Conservation (phyloP, 30 jellyfish, hydroid and myxozoan genomes). For the Haliclystus octoradiatus region DNA sequence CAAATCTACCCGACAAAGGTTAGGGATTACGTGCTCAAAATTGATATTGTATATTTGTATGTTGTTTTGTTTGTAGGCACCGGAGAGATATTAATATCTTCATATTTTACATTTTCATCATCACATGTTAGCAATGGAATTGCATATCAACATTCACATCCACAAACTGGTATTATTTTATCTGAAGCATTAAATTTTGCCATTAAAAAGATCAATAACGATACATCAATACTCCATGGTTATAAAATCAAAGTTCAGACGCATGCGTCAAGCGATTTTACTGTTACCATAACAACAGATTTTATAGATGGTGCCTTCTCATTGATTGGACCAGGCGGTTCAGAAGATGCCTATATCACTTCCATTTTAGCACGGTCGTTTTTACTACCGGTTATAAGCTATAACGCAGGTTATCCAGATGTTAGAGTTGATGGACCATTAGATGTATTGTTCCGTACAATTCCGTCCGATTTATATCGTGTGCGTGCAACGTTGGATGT, state of each 20-base stretch:
- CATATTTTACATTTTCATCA: background rate
- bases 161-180: constrained; percentile 55
- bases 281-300: background rate
- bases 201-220: constrained; percentile 34
- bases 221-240: constrained; percentile 52
- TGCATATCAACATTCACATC: constrained; percentile 5
- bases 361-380: constrained; percentile 36
- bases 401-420: constrained; percentile 45
- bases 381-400: constrained; percentile 43
- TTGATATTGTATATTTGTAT: no score
- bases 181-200: constrained; percentile 59
- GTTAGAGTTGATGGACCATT: background rate
- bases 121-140: background rate
- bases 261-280: background rate
- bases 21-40: no score
- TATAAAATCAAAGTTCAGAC: constrained; percentile 8
- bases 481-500: constrained; percentile 58
- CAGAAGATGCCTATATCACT: constrained; percentile 34
- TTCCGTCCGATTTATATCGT: constrained; percentile 62
- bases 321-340: constrained; percentile 44
- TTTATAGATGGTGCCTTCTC: constrained; percentile 15
- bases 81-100: background rate
- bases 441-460: constrained; percentile 58
- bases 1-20: no score
- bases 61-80: background rate